Evolutionary conservation across 1,140 invertebrate genomes (phyloP), one percentile per base, ranked within the genome.

Genomic region (Adoxophyes honmai): DNA sequence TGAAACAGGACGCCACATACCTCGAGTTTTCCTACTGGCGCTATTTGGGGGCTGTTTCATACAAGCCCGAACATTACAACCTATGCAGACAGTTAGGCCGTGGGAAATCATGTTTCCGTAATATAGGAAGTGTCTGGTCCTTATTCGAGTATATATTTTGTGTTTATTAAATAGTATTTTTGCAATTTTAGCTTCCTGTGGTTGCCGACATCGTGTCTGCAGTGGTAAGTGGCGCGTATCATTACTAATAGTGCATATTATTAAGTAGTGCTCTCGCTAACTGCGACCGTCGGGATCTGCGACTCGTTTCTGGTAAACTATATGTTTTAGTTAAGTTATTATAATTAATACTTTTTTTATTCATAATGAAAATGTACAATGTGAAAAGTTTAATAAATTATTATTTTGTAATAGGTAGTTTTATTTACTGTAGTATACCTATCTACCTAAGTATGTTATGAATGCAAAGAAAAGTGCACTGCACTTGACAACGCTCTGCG

Each of bases 121-220:
- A n/a, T n/a, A n/a, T n/a, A n/a, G n/a, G n/a, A n/a, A n/a, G n/a
- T n/a, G n/a, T 28, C 21, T 3, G 21, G 2, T 28, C 21, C 21
- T 2, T 28, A 28, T 28, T 28, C 2, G 6, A 28, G 21, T 28
- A 28, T 28, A 3, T 28, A 28, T 28, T 28, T 28, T 28, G n/a
- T 16, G 15, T 9, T 48, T n/a, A 48, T 70, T 64, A 61, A 56
- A 42, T 44, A 44, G 44, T 63, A 34, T 62, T 38, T 68, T 57
- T 83, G 69, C 73, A 73, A 76, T 86, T 86, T 80, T 86, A 86
- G 81, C 83, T 86, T 78, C 71, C 59, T 38, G 56, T 28, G 38
- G 36, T 52, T 34, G 55, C 36, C 37, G 48, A 38, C 37, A 48
- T 62, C 11, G 36, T 56, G 14, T 21, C 67, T 44, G 61, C 66